Evolutionary conservation across 2,888 invertebrate genomes (phyloP).

Genomic region (Eupithecia abbreviata): DNA sequence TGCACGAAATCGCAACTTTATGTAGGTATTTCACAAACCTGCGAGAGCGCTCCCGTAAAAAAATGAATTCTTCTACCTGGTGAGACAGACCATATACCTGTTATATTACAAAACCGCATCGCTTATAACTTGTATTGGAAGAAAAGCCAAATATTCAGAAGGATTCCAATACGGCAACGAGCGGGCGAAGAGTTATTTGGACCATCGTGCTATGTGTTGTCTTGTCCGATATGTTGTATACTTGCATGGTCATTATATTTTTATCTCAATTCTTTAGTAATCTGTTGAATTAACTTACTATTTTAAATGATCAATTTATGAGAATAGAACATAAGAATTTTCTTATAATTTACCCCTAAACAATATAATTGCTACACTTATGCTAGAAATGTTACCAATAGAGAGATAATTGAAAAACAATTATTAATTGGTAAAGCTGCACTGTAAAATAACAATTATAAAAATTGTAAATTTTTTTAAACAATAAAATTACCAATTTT

Average conservation of each 20-base stretch:
- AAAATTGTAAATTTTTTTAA: too few species aligned
- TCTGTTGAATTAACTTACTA: neutral
- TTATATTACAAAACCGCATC: conserved; percentile 21
- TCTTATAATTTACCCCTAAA: neutral
- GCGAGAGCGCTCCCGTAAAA: neutral
- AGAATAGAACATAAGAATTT: neutral
- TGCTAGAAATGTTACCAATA: neutral
- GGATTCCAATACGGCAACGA: conserved; percentile 7
- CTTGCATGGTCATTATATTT: neutral
- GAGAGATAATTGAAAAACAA: too few species aligned
- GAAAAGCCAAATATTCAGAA: conserved; percentile 28
- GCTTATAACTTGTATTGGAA: conserved; percentile 36
- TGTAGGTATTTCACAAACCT: neutral
- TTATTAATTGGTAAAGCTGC: too few species aligned
- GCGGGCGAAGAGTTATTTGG: conserved; percentile 4
- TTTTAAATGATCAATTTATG: neutral
- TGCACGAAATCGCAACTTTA: neutral
- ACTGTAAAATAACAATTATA: too few species aligned
- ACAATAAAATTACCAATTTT: too few species aligned
- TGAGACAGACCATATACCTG: neutral
- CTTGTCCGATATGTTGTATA: neutral
- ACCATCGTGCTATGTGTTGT: neutral
- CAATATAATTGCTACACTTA: neutral
- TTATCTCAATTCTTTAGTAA: neutral
- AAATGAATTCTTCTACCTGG: neutral